Base-by-base conservation (phyloP, 2,113 vertebrate genomes). In the Oxyruncus cristatus region DNA sequence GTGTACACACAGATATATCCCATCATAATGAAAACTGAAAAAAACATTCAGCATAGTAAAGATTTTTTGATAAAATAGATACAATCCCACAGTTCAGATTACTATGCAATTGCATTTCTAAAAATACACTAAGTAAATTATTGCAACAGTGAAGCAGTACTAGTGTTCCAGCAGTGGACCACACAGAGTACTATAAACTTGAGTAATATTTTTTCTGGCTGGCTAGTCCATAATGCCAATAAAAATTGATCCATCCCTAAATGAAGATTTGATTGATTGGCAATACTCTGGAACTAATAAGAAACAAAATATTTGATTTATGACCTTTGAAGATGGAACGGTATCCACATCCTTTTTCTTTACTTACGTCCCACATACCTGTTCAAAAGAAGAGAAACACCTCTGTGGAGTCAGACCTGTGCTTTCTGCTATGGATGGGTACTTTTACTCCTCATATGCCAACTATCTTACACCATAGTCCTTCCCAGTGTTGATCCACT, bases 1-100 rank as follows among this genome's bases (percentile, higher is more conserved):
- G 56, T 2, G 0, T 21, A 30, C 11, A 1, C 1, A 7, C 9
- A 22, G 16, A 20, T 28, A n/a, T 19, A 28, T 65, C 12, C 12
- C 32, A 83, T 9, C 14, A 8, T 44, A 42, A 26, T 6, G 11
- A 42, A 59, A 91, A 77, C 0, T 30, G 24, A 95, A 83, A 84
- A 73, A 74, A 66, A 3, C 2, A 42, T 72, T 91, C 37, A 37
- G 28, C 22, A 26, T 4, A 21, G 13, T 24, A 81, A 80, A 79
- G 6, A 1, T 23, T 14, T 74, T 71, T 66, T 66, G 9, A 63
- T 33, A 81, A 83, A 95, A 70, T 4, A 0, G 14, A 41, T 33
- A n/a, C 7, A 61, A 6, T n/a, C 4, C 32, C 55, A 49, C 17
- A 26, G 23, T 41, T 84, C 63, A 58, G 6, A 28, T 30, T 74